A percentile compares a stretch with the other conserved stretches of the same genome.
Conservation (phyloP, 2,888 invertebrate species). For the Pterostichus madidus region DNA sequence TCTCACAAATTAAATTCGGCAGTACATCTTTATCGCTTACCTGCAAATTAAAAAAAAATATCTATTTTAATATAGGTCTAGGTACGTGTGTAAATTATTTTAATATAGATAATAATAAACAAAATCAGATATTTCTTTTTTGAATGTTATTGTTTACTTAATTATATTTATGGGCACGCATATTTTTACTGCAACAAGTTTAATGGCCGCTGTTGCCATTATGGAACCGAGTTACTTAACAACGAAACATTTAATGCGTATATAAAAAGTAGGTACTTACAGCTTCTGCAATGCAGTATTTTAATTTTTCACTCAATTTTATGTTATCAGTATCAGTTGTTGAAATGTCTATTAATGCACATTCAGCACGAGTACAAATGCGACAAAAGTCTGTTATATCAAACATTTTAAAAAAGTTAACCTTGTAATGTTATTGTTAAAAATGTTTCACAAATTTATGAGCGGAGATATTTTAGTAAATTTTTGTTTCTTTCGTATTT, state of each 20-base stretch:
- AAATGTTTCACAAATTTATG: not conserved
- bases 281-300: slow-evolving; percentile 35
- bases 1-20: slow-evolving; percentile 44
- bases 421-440: slow-evolving; percentile 3
- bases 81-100: not conserved
- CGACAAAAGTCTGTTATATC: slow-evolving; percentile 47
- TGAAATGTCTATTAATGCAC: slow-evolving; percentile 39
- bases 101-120: not conserved
- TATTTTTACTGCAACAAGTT: slow-evolving; percentile 8
- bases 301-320: slow-evolving; percentile 25
- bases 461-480: not conserved
- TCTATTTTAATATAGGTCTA: not conserved
- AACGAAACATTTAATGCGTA: not conserved
- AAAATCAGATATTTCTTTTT: not conserved
- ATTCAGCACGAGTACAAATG: slow-evolving; percentile 45
- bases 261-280: slow-evolving; percentile 23
- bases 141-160: not conserved
- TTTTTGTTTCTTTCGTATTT: not conserved
- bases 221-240: slow-evolving; percentile 20
- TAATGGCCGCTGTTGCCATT: slow-evolving; percentile 11
- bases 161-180: not conserved
- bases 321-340: slow-evolving; percentile 14
- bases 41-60: slow-evolving; percentile 4
- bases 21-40: slow-evolving; percentile 14
- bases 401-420: slow-evolving; percentile 40